Conservation (phyloP, 1,140 invertebrate species). For the Drosophila kanapiae region DNA sequence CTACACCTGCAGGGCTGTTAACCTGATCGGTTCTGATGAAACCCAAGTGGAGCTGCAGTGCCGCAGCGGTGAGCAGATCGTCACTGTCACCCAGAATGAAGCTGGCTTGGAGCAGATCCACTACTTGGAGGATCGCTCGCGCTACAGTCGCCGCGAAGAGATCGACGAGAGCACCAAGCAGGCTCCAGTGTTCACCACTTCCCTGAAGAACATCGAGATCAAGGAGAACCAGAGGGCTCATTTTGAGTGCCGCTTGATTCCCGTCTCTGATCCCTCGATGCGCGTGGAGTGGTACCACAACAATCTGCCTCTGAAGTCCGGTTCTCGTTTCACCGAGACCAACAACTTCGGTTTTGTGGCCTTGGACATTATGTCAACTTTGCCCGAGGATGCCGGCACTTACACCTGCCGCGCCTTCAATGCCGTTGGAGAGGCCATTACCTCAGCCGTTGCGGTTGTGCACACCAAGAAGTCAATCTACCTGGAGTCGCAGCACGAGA, state of each 20-base stretch:
- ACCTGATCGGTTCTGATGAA: conserved; percentile 94
- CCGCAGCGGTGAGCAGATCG: conserved; percentile 91
- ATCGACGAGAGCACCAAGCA: conserved; percentile 94
- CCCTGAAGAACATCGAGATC: conserved; percentile 95
- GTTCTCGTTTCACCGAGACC: conserved; percentile 95
- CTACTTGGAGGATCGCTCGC: conserved; percentile 93
- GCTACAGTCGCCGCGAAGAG: conserved; percentile 90
- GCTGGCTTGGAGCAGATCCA: conserved; percentile 94
- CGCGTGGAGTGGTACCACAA: conserved; percentile 99
- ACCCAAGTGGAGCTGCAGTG: conserved; percentile 90
- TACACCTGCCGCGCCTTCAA: conserved; percentile 96
- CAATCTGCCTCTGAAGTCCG: conserved; percentile 94
- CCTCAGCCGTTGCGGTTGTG: conserved; percentile 91
- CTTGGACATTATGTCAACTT: conserved; percentile 95
- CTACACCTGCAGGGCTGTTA: conserved; percentile 96
- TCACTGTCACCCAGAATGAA: conserved; percentile 94
- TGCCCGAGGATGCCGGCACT: conserved; percentile 96
- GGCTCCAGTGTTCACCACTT: conserved; percentile 95
- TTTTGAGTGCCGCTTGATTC: conserved; percentile 97
- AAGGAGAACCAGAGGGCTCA: conserved; percentile 98
- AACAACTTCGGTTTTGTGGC: conserved; percentile 98
- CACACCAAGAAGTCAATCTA: conserved; percentile 95
- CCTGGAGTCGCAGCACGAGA: conserved; percentile 93
- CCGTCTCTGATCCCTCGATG: conserved; percentile 98
- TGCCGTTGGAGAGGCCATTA: conserved; percentile 94